phyloP scores from a whole-genome alignment of 1,140 invertebrate genomes.

The Drosophila kurseongensis region DNA sequence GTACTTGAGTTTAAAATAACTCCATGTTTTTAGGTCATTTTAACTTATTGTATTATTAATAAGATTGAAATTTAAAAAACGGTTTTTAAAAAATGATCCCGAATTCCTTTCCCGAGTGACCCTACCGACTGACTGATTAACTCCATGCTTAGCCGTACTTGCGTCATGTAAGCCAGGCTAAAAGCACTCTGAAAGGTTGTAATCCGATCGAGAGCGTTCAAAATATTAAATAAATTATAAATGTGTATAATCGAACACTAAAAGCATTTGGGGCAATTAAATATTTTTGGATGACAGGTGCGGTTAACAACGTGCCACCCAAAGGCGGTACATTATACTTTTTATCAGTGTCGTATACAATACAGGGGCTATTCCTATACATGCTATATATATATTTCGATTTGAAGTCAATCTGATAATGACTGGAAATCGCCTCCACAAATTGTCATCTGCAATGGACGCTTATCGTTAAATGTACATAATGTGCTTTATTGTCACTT shows the following conservation, averaged over 20 bases:
- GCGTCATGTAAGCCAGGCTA: slow-evolving; percentile 6
- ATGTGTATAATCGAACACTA: slow-evolving; percentile 5
- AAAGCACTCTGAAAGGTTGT: slow-evolving; percentile 23
- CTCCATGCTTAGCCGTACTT: slow-evolving; percentile 26
- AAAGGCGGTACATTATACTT: slow-evolving; percentile 5
- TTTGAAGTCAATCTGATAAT: neutral
- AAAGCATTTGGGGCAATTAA: slow-evolving; percentile 11
- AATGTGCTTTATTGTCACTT: slow-evolving; percentile 79
- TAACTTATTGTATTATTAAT: too few relatives aligned
- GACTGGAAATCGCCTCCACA: slow-evolving; percentile 11
- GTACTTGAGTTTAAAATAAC: too few relatives aligned
- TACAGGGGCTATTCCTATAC: slow-evolving; percentile 9
- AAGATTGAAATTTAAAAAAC: too few relatives aligned
- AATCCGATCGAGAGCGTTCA: slow-evolving; percentile 26
- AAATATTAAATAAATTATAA: slow-evolving; percentile 25
- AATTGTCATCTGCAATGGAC: slow-evolving; percentile 53
- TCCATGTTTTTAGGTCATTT: too few relatives aligned
- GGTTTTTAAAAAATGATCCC: too few relatives aligned
- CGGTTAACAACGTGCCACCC: slow-evolving; percentile 7
- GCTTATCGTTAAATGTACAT: slow-evolving; percentile 64
- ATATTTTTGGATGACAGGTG: slow-evolving; percentile 22
- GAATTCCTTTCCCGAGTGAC: neutral
- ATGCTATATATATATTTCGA: neutral
- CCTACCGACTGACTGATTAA: slow-evolving; percentile 29
- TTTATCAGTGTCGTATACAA: slow-evolving; percentile 5